Percentiles rank a stretch among this genome's conserved stretches.
Evolutionary conservation across 2,888 invertebrate genomes (phyloP).

Genomic region (Apoda limacodes): DNA sequence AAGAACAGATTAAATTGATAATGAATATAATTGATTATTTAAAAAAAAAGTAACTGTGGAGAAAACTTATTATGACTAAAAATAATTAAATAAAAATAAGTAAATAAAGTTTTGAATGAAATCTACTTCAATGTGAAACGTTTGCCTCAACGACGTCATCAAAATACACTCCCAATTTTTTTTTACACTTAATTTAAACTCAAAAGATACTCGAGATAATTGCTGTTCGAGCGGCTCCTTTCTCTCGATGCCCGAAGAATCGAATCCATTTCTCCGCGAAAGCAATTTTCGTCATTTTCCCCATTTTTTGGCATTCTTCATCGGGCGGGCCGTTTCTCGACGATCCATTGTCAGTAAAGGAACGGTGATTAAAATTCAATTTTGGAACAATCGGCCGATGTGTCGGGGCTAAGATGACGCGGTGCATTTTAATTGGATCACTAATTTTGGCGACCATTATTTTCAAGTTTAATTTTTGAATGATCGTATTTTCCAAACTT

Average conservation of each 20-base stretch:
- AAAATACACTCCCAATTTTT: constrained; percentile 40
- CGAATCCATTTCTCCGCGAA: constrained; percentile 51
- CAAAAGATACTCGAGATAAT: constrained; percentile 69
- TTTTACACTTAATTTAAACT: constrained; percentile 69
- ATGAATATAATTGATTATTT: too few relatives aligned
- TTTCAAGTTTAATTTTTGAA: constrained; percentile 21
- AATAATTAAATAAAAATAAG: too few relatives aligned
- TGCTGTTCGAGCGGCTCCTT: constrained; percentile 46
- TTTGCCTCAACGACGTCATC: too few relatives aligned
- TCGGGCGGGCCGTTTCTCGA: constrained; percentile 28
- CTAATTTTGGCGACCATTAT: constrained; percentile 35
- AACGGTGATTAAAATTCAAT: constrained; percentile 70
- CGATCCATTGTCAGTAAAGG: constrained; percentile 57
- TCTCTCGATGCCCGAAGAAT: constrained; percentile 40
- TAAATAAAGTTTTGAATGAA: too few relatives aligned
- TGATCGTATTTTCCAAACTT: too few relatives aligned
- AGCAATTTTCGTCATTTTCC: constrained; percentile 60
- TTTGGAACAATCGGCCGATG: constrained; percentile 62
- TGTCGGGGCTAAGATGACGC: constrained; percentile 47
- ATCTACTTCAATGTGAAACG: too few relatives aligned
- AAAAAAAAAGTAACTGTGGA: too few relatives aligned
- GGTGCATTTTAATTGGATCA: constrained; percentile 66
- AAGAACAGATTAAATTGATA: too few relatives aligned
- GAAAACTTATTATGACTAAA: constrained; percentile 10
- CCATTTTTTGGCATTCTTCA: constrained; percentile 60